Percentiles rank a stretch among this genome's conserved stretches.
phyloP scores from a whole-genome alignment of 37 sponge, comb jelly and placozoan species.

The Spongia lamella region DNA sequence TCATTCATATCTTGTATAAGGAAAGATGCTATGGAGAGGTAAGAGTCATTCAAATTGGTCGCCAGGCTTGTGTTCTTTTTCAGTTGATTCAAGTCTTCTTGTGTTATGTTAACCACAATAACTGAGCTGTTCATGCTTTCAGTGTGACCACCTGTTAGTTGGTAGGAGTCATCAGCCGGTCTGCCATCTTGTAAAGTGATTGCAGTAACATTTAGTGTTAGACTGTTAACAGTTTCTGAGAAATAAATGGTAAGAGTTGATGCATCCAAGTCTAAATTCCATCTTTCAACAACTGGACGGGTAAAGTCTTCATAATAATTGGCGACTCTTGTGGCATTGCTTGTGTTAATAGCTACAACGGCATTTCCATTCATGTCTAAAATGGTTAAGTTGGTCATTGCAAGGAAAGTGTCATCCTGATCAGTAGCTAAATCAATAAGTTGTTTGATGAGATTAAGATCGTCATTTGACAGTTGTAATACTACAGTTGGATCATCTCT shows the following conservation, averaged over 20 bases:
- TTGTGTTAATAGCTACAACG: conserved; percentile 39
- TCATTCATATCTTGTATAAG: conserved; percentile 81
- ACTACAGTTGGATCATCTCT: conserved; percentile 55
- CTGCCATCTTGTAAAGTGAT: conserved; percentile 72
- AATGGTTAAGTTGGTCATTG: conserved; percentile 59
- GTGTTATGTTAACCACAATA: conserved; percentile 75
- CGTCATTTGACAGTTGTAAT: conserved; percentile 46
- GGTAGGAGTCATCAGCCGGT: conserved; percentile 48
- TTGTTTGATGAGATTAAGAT: conserved; percentile 72
- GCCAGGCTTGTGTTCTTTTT: conserved; percentile 83
- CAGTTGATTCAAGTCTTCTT: conserved; percentile 70
- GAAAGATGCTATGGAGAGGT: conserved; percentile 59
- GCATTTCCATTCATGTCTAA: conserved; percentile 69
- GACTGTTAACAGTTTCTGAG: conserved; percentile 79
- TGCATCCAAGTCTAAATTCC: conserved; percentile 76
- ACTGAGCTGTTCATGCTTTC: conserved; percentile 59
- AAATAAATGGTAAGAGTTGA: conserved; percentile 74
- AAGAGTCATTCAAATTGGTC: conserved; percentile 56
- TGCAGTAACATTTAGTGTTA: conserved; percentile 39
- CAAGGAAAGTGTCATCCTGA: conserved; percentile 45
- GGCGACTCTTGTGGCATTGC: conserved; percentile 33
- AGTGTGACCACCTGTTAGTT: conserved; percentile 69
- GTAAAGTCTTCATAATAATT: conserved; percentile 50
- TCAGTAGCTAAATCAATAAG: conserved; percentile 48
- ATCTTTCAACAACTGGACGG: conserved; percentile 50